Percentiles rank a stretch among this genome's conserved stretches.
Evolutionary conservation across 2,113 vertebrate genomes (phyloP).

Genomic region (Propithecus coquereli): DNA sequence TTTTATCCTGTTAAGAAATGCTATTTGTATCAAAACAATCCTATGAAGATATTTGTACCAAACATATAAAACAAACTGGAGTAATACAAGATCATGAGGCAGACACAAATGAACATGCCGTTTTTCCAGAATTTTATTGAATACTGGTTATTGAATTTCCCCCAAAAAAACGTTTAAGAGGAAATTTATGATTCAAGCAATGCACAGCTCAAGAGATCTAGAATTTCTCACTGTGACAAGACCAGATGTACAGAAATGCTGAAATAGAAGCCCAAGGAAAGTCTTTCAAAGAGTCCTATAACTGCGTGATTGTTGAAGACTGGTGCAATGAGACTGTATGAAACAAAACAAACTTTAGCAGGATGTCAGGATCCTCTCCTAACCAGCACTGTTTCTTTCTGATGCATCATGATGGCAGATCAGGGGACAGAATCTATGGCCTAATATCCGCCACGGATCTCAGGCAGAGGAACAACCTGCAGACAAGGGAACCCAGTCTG

Average conservation of each 20-base stretch:
- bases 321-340: not conserved
- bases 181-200: slow-evolving; percentile 16
- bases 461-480: not conserved
- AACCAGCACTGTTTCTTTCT: not conserved
- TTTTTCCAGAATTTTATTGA: slow-evolving; percentile 52
- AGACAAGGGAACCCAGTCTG: not conserved
- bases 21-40: not conserved
- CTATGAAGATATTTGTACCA: not conserved
- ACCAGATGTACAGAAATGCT: not conserved
- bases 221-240: slow-evolving; percentile 58
- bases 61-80: not conserved
- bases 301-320: slow-evolving; percentile 19
- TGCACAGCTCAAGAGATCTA: not conserved
- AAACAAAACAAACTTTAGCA: not conserved
- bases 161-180: slow-evolving; percentile 54
- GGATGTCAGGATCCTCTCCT: not conserved
- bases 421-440: not conserved
- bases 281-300: not conserved
- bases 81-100: not conserved
- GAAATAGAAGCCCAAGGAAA: slow-evolving; percentile 30
- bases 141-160: not conserved
- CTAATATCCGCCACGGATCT: not conserved
- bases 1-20: slow-evolving; percentile 16
- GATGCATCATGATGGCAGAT: not conserved
- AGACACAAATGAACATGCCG: not conserved